Percentiles rank a stretch among this genome's conserved stretches.
These are phyloP conservation scores for Malthinus seriepunctatus DNA, from an alignment of 2,888 invertebrate species.

Conservation along the genomic window DNA sequence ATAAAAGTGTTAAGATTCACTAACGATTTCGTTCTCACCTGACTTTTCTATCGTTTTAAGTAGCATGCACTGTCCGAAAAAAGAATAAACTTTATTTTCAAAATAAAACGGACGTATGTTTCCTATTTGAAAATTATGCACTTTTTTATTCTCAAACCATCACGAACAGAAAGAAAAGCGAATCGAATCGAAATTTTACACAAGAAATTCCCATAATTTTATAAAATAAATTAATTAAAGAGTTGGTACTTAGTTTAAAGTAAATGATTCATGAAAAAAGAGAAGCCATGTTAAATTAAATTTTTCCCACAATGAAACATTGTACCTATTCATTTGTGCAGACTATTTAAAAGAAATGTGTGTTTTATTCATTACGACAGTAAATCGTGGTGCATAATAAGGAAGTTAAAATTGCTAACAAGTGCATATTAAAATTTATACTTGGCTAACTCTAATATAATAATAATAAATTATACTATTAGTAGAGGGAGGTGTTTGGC, in stretches of 20 bases:
- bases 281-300: conserved; percentile 8
- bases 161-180: no score
- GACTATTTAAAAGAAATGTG: conserved; percentile 10
- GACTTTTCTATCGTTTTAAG: no score
- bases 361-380: conserved; percentile 12
- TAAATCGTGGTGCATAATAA: conserved; percentile 17
- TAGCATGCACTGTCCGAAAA: no score
- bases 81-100: no score
- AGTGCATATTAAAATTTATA: conserved; percentile 21
- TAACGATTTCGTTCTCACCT: no score
- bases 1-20: no score
- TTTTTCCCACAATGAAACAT: conserved; percentile 22
- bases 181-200: background rate
- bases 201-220: conserved; percentile 1
- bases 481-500: no score
- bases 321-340: conserved; percentile 11
- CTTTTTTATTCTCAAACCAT: no score
- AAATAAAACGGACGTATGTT: no score
- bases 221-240: background rate
- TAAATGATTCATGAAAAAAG: conserved; percentile 18
- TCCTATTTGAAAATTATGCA: no score
- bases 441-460: conserved; percentile 1
- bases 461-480: background rate
- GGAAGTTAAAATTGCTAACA: conserved; percentile 24
- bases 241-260: conserved; percentile 20